These are phyloP conservation scores for Paramormyrops kingsleyae DNA, from an alignment of 2,113 vertebrate species.

Conservation along the genomic window DNA sequence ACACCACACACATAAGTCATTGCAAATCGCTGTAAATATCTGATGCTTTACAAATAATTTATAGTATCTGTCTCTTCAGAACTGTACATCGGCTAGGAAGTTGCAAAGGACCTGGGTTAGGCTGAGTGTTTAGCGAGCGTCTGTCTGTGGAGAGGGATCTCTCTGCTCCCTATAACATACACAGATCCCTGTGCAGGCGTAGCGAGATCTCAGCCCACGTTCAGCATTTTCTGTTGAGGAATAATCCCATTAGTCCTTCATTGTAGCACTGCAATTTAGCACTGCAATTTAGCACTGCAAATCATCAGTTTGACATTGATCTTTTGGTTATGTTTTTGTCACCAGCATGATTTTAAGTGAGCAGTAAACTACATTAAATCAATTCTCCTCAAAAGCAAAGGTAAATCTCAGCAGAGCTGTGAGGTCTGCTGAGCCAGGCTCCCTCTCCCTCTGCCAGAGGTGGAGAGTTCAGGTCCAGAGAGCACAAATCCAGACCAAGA, in stretches of 20 bases:
- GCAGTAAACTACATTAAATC: background rate
- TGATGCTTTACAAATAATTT: constrained; percentile 27
- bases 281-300: background rate
- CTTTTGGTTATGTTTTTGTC: constrained; percentile 8
- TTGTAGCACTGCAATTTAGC: background rate
- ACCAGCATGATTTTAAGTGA: background rate
- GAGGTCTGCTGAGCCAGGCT: background rate
- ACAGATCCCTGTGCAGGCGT: no score
- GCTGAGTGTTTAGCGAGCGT: background rate
- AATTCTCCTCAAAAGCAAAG: background rate
- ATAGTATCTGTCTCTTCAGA: background rate
- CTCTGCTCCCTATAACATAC: background rate
- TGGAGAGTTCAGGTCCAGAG: no score
- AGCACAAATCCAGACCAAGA: no score
- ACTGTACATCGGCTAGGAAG: constrained; percentile 4
- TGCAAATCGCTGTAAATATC: constrained; percentile 15
- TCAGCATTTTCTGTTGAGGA: background rate
- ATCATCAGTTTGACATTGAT: background rate
- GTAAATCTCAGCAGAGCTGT: background rate
- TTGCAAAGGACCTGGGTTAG: background rate
- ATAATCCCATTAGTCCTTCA: background rate
- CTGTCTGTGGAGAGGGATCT: background rate
- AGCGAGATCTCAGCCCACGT: background rate
- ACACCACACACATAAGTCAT: constrained; percentile 19
- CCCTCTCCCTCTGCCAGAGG: background rate